These are phyloP conservation scores for Sesia bembeciformis DNA, from an alignment of 2,888 invertebrate genomes.

Conservation along the genomic window DNA sequence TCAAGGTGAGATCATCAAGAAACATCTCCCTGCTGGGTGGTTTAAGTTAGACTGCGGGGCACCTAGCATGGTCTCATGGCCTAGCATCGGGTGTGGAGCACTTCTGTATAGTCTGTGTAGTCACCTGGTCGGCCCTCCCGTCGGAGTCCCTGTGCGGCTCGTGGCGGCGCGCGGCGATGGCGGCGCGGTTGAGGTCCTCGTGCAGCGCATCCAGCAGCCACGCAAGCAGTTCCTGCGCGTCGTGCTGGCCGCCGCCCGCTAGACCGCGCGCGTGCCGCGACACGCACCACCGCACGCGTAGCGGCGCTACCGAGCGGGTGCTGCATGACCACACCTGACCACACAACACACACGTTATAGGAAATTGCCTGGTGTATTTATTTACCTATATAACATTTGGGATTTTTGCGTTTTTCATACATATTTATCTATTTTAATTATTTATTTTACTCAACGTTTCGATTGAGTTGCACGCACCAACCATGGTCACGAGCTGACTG, in stretches of 20 bases:
- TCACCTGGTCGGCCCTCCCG: conserved; percentile 82
- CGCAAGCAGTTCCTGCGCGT: conserved; percentile 93
- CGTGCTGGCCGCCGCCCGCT: conserved; percentile 93
- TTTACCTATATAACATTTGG: no score
- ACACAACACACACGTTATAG: neutral
- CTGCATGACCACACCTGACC: conserved; percentile 85
- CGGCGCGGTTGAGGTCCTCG: conserved; percentile 90
- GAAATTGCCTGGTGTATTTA: neutral
- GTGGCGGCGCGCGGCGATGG: conserved; percentile 49
- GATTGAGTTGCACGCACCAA: no score
- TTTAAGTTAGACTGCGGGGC: no score
- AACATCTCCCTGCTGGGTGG: no score
- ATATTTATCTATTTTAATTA: no score
- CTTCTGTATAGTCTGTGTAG: neutral
- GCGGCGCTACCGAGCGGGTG: conserved; percentile 88
- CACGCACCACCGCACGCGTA: conserved; percentile 89
- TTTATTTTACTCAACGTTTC: no score
- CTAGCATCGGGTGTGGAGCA: no score
- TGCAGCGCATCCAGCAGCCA: conserved; percentile 94
- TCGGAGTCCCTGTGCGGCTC: conserved; percentile 71
- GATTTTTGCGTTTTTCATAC: no score
- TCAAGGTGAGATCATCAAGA: no score
- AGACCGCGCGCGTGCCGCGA: conserved; percentile 90
- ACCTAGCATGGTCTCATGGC: neutral
- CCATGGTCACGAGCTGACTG: no score